Evolutionary conservation across 2,888 invertebrate species (phyloP), one percentile per base, ranked within the genome.

Genomic region (Pachliopta kotzebuea): DNA sequence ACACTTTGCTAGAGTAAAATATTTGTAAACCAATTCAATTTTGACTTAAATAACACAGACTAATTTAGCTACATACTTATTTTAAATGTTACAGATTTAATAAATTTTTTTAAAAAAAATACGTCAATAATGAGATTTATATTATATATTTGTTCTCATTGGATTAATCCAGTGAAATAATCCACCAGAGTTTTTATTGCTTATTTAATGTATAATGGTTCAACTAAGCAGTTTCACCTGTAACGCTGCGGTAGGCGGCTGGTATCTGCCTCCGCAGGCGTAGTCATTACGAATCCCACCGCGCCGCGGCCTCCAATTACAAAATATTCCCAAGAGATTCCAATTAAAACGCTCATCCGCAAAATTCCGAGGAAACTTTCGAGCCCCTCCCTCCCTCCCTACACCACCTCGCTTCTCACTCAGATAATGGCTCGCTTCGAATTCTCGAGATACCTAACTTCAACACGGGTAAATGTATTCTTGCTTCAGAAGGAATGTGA

Each of bases 331-430:
- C 81, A 76, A 77, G 80, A 79, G 85, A 84, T 86, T 85, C 88
- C 85, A 90, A 91, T 90, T 91, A 90, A 90, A 89, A 84, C 89
- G 84, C 81, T 87, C 85, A 87, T 86, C 87, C 89, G 82, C 87
- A 86, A 86, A 86, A 90, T 90, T 86, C 89, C 88, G 74, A 74
- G 80, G 81, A 81, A 88, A 88, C 80, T 88, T 89, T 81, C 75
- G 76, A 18, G 24, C 26, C 45, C 50, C 56, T 56, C 24, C 50
- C 52, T 56, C 24, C n/a, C 42, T 37, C 26, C 53, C 45, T n/a
- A n/a, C 45, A n/a, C 52, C 52, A 7, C 54, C 31, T 23, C 9
- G 71, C 69, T 45, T 63, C 69, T 74, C 72, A 52, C 37, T 50
- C 69, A 56, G 65, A 69, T 55, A 68, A 75, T 75, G 72, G 73